Evolutionary conservation across 2,888 invertebrate species (phyloP).

Genomic region (Sipunculus nudus): DNA sequence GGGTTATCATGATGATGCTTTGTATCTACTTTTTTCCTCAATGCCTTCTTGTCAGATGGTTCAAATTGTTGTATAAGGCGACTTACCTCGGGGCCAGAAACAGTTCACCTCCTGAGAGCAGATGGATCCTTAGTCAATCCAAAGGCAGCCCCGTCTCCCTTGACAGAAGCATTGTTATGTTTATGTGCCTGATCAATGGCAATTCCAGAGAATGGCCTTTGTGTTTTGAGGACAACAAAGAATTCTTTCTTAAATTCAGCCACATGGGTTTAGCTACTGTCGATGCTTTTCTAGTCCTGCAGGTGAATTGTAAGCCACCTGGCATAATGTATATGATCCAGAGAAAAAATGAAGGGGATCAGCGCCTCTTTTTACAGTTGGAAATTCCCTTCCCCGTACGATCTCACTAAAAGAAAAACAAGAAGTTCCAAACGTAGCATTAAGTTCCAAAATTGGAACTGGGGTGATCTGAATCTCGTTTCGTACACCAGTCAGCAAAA

Average conservation of each 20-base stretch:
- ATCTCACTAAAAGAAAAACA: no score
- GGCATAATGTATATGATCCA: conserved; percentile 22
- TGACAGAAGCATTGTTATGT: conserved; percentile 15
- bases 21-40: no score
- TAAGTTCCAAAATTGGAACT: conserved; percentile 19
- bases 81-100: conserved; percentile 6
- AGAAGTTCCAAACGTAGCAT: conserved; percentile 2
- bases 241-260: conserved; percentile 9
- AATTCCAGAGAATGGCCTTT: conserved; percentile 8
- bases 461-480: conserved; percentile 10
- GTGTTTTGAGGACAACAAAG: conserved; percentile 14
- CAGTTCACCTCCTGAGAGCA: not conserved
- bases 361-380: no score
- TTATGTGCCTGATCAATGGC: conserved; percentile 15
- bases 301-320: conserved; percentile 21
- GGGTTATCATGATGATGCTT: no score
- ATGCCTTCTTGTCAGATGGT: no score
- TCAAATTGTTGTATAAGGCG: no score
- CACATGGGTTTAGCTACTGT: conserved; percentile 11
- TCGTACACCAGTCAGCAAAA: conserved; percentile 16
- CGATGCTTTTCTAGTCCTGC: conserved; percentile 15
- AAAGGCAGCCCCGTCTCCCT: conserved; percentile 12
- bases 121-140: not conserved
- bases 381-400: no score
- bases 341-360: no score